Evolutionary conservation across 2,113 vertebrate species (phyloP).

Genomic region (Scomber colias): DNA sequence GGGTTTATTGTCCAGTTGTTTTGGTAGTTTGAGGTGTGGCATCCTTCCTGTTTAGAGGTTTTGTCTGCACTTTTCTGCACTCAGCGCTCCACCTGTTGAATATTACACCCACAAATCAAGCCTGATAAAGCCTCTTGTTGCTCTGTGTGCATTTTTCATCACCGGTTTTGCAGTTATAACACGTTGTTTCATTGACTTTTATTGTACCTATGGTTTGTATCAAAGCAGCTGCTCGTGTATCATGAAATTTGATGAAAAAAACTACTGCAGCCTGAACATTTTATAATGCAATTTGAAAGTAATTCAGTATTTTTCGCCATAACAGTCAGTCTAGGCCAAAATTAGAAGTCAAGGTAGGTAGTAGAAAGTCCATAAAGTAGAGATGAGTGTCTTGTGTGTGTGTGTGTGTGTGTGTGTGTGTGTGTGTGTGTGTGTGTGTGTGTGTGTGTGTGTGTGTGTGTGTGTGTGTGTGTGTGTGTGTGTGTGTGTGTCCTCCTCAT

Average conservation of each 20-base stretch:
- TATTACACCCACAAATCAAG: no score
- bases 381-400: slow-evolving; percentile 7
- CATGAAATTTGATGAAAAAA: background rate
- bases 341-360: background rate
- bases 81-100: no score
- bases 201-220: background rate
- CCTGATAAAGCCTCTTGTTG: background rate
- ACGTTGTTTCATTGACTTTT: background rate
- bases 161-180: background rate
- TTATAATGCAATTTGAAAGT: background rate
- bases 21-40: no score
- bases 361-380: background rate
- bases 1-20: background rate
- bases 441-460: slow-evolving; percentile 31
- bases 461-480: slow-evolving; percentile 11
- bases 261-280: background rate
- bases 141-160: background rate
- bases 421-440: slow-evolving; percentile 31
- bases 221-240: background rate
- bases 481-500: background rate
- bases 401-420: slow-evolving; percentile 17
- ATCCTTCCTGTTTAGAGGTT: no score
- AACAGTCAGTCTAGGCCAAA: background rate
- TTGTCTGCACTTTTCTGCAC: no score
- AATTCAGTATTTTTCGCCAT: background rate